These are phyloP conservation scores for Laothoe populi DNA, from an alignment of 2,888 invertebrate species.

Conservation along the genomic window DNA sequence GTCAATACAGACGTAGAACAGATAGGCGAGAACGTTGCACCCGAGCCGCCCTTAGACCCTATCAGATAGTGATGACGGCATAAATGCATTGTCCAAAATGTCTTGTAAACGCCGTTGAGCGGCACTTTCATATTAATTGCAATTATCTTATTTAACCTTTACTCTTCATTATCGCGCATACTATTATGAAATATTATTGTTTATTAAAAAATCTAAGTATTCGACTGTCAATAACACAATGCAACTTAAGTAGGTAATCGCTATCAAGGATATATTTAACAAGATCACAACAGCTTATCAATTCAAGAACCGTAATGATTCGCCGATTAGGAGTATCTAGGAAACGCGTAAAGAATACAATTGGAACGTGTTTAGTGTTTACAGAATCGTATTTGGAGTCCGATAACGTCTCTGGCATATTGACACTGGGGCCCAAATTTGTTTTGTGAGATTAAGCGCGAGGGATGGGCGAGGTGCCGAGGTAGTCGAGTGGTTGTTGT, in stretches of 20 bases:
- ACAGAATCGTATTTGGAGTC: slow-evolving; percentile 64
- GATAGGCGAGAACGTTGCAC: slow-evolving; percentile 74
- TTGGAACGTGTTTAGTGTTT: slow-evolving; percentile 61
- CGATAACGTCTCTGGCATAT: slow-evolving; percentile 71
- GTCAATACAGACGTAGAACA: slow-evolving; percentile 65
- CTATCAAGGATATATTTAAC: slow-evolving; percentile 10
- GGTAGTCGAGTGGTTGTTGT: slow-evolving; percentile 1
- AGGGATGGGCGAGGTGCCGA: slow-evolving; percentile 56
- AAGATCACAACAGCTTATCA: slow-evolving; percentile 50
- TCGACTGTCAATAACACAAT: neutral
- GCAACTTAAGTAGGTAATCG: no score
- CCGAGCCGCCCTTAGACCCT: slow-evolving; percentile 67
- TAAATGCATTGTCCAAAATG: slow-evolving; percentile 56
- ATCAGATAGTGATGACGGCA: slow-evolving; percentile 48
- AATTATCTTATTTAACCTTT: slow-evolving; percentile 32
- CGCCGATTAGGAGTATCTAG: slow-evolving; percentile 61
- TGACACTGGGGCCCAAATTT: slow-evolving; percentile 66
- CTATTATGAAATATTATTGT: slow-evolving; percentile 24
- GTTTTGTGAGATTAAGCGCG: slow-evolving; percentile 70
- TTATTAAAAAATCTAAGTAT: slow-evolving; percentile 7
- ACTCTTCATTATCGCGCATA: slow-evolving; percentile 28
- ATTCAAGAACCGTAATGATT: slow-evolving; percentile 57
- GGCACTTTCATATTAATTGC: slow-evolving; percentile 43
- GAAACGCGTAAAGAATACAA: slow-evolving; percentile 61
- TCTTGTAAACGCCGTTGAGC: slow-evolving; percentile 41